Percentiles rank a stretch among this genome's conserved stretches.
phyloP scores from a whole-genome alignment of 2,797 vertebrate genomes.

The Fistularia tabacaria region DNA sequence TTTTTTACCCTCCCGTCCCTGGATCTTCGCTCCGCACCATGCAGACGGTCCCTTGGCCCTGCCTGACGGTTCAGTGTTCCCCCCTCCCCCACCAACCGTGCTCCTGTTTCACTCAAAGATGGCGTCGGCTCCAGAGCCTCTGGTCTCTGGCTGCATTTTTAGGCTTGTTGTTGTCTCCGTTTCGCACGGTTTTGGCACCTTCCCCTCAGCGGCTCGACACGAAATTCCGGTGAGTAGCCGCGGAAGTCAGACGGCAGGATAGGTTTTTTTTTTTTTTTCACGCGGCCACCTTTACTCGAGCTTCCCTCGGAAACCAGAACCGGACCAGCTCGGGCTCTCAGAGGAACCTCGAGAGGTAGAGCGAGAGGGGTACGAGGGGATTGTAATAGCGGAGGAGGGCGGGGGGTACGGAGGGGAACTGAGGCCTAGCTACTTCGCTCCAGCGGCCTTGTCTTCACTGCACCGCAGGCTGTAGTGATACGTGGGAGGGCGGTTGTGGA shows the following conservation, averaged over 20 bases:
- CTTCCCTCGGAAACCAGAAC: conserved; percentile 65
- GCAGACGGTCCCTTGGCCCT: conserved; percentile 77
- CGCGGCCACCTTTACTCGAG: conserved; percentile 39
- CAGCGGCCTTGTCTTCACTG: conserved; percentile 75
- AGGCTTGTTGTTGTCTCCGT: conserved; percentile 81
- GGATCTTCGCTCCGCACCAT: conserved; percentile 63
- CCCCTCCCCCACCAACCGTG: conserved; percentile 76
- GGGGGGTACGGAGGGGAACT: conserved; percentile 39
- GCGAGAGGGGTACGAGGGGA: conserved; percentile 68
- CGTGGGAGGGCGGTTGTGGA: conserved; percentile 67
- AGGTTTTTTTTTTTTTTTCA: conserved; percentile 19
- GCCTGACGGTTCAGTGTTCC: conserved; percentile 67
- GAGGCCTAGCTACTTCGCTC: conserved; percentile 71
- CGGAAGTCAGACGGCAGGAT: conserved; percentile 26
- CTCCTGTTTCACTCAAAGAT: conserved; percentile 86
- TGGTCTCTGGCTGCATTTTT: conserved; percentile 79
- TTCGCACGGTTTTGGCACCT: conserved; percentile 66
- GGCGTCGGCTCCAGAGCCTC: conserved; percentile 79
- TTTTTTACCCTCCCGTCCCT: conserved; percentile 33
- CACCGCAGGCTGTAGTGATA: conserved; percentile 63
- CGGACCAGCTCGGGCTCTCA: conserved; percentile 71
- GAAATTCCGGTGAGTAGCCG: conserved; percentile 74
- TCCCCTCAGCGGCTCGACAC: conserved; percentile 66
- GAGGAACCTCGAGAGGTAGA: conserved; percentile 75
- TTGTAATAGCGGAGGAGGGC: conserved; percentile 64